Percentiles rank a stretch among this genome's conserved stretches.
phyloP scores from a whole-genome alignment of 2,888 invertebrate genomes.

The Nomada flava region DNA sequence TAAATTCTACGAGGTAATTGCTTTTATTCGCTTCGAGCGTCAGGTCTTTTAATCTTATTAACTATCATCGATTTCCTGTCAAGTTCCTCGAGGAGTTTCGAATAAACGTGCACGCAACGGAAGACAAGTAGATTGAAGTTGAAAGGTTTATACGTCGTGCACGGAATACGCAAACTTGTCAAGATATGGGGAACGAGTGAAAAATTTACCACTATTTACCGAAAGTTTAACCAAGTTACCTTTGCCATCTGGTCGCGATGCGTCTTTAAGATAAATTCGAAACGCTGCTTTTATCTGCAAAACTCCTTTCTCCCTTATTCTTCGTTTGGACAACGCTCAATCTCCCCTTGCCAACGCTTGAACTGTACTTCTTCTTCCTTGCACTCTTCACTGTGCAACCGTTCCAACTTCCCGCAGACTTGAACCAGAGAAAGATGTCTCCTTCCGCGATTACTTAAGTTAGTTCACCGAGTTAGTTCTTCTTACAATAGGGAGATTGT shows the following conservation, averaged over 20 bases:
- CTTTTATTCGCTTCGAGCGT: constrained; percentile 33
- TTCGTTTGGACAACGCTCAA: background rate
- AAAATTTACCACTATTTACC: background rate
- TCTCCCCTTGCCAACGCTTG: constrained; percentile 7
- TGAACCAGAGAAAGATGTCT: constrained; percentile 2
- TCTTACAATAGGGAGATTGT: background rate
- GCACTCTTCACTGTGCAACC: background rate
- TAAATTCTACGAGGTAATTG: constrained; percentile 36
- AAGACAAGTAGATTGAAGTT: constrained; percentile 1
- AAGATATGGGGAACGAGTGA: too few species aligned
- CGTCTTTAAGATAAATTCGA: background rate
- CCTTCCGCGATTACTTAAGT: constrained; percentile 1
- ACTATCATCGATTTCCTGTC: constrained; percentile 49
- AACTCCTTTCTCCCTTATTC: constrained; percentile 1
- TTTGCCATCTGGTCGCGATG: background rate
- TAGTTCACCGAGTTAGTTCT: background rate
- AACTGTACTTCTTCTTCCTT: background rate
- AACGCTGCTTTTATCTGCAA: background rate
- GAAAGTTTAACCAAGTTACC: constrained; percentile 10
- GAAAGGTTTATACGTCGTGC: too few species aligned
- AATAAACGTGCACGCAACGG: constrained; percentile 14
- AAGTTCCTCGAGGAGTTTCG: constrained; percentile 24
- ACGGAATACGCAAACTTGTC: too few species aligned
- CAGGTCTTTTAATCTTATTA: constrained; percentile 49
- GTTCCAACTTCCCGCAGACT: constrained; percentile 1